These are phyloP conservation scores for Calephelis virginiensis DNA, from an alignment of 1,140 invertebrate species.

Conservation along the genomic window DNA sequence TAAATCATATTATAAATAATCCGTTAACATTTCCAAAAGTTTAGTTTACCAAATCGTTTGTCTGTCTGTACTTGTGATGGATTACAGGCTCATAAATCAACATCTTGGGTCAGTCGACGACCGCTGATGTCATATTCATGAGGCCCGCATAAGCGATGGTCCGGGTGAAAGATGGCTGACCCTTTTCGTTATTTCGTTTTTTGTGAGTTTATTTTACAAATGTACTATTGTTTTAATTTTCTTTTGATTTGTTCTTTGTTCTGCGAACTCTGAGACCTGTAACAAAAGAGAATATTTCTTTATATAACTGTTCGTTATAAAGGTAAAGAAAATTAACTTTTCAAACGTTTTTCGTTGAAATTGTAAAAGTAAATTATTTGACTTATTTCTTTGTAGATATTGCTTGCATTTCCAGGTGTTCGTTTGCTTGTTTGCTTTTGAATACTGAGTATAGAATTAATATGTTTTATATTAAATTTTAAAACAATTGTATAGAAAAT, in stretches of 20 bases:
- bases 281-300: conserved; percentile 49
- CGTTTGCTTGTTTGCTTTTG: too few relatives aligned
- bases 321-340: conserved; percentile 1
- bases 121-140: conserved; percentile 71
- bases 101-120: conserved; percentile 48
- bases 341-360: not conserved
- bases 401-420: too few relatives aligned
- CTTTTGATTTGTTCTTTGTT: conserved; percentile 37
- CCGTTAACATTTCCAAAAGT: not conserved
- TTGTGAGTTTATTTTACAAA: conserved; percentile 40
- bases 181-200: conserved; percentile 51
- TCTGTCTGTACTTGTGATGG: conserved; percentile 50
- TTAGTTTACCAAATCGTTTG: conserved; percentile 21
- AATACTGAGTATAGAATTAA: too few relatives aligned
- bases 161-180: conserved; percentile 36
- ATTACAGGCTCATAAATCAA: conserved; percentile 60
- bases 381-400: too few relatives aligned
- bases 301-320: conserved; percentile 1
- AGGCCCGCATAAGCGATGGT: conserved; percentile 50
- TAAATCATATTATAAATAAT: not conserved
- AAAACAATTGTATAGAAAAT: too few relatives aligned
- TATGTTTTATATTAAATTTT: too few relatives aligned
- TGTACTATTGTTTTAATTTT: conserved; percentile 41
- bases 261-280: conserved; percentile 38
- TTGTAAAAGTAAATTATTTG: too few relatives aligned